Base-by-base conservation (phyloP, 2,888 invertebrate species). In the Smittia aterrima region DNA sequence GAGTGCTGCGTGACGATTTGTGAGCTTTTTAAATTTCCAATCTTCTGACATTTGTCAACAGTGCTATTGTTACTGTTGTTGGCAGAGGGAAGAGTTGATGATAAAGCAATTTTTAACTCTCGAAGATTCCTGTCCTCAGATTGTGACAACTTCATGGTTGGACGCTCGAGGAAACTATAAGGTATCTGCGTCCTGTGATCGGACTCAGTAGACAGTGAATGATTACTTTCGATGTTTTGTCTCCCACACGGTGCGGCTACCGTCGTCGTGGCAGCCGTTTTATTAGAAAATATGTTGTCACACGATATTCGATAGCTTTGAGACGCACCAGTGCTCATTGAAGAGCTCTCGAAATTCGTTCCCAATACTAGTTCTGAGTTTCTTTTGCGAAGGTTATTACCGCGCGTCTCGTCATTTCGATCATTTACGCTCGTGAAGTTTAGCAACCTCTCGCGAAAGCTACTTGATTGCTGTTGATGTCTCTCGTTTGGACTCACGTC, bases 341-440 rank as follows among this genome's bases (percentile, higher is more conserved):
- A 7, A 9, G 9, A 7, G 1, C 18, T 20, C 9, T 72, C 72
- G n/a, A 72, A 72, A 40, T 62, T 72, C 58, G 72, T 62, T 1
- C 72, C 72, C 9, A 72, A 16, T 1, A 72, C 72, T 4, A 72
- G 62, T 9, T 72, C 72, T 6, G 72, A 72, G 18, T 58, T 72
- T 20, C 72, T 58, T n/a, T 72, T 72, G 1, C 38, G 7, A 1
- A 72, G 18, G 32, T 40, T 40, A 27, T 41, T 41, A 22, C 71
- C 32, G 3, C 7, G 22, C 9, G 4, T 13, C 16, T 22, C 27
- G 2, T 25, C 27, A 3, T 27, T 9, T 2, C 32, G 25, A 1
- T 2, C 24, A 13, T 25, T 27, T 2, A 4, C n/a, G 66, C 16
- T 66, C 3, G 38, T 62, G 18, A 72, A 62, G 32, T 72, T 58